Conservation (phyloP, 1,140 invertebrate genomes). For the Diachasma alloeum region DNA sequence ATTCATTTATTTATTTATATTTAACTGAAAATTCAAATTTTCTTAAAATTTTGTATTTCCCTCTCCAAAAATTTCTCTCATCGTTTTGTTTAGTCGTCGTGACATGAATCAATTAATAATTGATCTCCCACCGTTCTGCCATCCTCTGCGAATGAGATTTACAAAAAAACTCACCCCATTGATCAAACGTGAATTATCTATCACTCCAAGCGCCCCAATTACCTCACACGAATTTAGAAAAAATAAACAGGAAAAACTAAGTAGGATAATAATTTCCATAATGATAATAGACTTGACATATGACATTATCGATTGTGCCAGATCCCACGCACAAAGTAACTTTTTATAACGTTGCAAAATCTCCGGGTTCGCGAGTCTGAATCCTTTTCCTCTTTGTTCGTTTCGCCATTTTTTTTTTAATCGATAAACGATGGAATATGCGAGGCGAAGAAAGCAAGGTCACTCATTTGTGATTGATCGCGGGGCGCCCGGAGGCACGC, state of each 20-base stretch:
- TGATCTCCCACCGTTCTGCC: too few species aligned
- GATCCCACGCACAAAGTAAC: conserved; percentile 22
- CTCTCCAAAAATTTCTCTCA: too few species aligned
- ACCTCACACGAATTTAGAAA: background rate
- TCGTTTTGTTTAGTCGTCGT: too few species aligned
- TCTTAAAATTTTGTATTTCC: too few species aligned
- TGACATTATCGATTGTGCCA: conserved; percentile 21
- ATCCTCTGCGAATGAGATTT: too few species aligned
- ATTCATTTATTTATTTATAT: too few species aligned
- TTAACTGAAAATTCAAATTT: too few species aligned
- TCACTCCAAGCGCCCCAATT: background rate
- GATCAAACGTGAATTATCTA: too few species aligned
- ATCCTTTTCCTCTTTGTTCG: background rate
- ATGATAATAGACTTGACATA: background rate
- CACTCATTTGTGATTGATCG: conserved; percentile 22
- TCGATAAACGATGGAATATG: conserved; percentile 7
- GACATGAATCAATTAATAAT: too few species aligned
- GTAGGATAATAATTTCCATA: background rate
- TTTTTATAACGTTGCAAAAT: conserved; percentile 12
- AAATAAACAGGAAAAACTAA: background rate
- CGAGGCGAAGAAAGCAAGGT: conserved; percentile 29
- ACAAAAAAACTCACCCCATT: too few species aligned
- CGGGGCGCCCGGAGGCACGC: conserved; percentile 19
- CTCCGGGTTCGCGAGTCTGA: background rate
- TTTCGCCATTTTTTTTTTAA: background rate